Conservation (phyloP, 1,140 invertebrate species). For the Cephus cinctus region DNA sequence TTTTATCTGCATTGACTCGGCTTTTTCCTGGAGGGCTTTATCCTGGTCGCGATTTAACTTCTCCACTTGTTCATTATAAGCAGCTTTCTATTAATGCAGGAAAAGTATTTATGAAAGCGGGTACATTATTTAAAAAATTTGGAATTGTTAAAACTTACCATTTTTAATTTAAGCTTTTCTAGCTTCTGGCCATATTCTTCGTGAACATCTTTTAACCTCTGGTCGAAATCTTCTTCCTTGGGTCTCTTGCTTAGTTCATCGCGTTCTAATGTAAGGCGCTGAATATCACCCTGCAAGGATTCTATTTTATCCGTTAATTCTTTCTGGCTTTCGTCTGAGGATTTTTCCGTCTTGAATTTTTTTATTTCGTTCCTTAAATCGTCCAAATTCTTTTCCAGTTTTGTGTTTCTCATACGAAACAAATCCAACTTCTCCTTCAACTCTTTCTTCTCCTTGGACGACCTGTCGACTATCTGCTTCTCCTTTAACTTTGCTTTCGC, state of each 20-base stretch:
- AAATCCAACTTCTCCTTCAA: slow-evolving; percentile 40
- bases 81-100: slow-evolving; percentile 37
- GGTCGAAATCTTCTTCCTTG: slow-evolving; percentile 27
- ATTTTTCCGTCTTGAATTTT: slow-evolving; percentile 21
- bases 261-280: slow-evolving; percentile 2
- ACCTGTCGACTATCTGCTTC: slow-evolving; percentile 27
- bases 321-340: slow-evolving; percentile 12
- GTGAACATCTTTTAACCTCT: slow-evolving; percentile 38
- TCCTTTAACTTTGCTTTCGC: slow-evolving; percentile 29
- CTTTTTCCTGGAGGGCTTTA: slow-evolving; percentile 49
- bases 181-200: slow-evolving; percentile 45
- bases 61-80: slow-evolving; percentile 44
- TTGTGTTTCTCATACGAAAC: slow-evolving; percentile 33
- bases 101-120: slow-evolving; percentile 11
- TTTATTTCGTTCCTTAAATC: slow-evolving; percentile 35
- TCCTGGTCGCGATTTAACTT: slow-evolving; percentile 60
- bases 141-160: slow-evolving; percentile 33
- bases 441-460: slow-evolving; percentile 37
- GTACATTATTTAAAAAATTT: slow-evolving; percentile 1
- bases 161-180: slow-evolving; percentile 50
- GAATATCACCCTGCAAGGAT: slow-evolving; percentile 15
- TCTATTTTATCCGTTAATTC: slow-evolving; percentile 16
- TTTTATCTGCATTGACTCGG: slow-evolving; percentile 45
- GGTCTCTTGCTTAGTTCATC: slow-evolving; percentile 2
- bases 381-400: slow-evolving; percentile 43